phyloP scores from a whole-genome alignment of 2,797 vertebrate genomes.

The Danio tinwini region DNA sequence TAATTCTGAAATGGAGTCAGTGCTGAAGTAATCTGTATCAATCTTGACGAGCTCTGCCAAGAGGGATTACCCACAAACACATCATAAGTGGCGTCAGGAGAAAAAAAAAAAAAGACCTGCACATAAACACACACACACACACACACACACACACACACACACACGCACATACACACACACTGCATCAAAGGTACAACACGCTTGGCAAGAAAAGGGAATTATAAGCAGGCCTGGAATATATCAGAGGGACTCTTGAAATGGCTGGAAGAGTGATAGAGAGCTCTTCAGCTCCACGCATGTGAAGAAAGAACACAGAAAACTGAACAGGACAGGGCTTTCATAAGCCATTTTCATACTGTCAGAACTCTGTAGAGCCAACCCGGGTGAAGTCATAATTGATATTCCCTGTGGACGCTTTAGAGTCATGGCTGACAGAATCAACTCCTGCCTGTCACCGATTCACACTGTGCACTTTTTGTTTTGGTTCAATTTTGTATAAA shows the following conservation, averaged over 20 bases:
- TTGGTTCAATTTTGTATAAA: background rate
- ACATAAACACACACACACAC: constrained; percentile 36
- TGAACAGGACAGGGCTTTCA: constrained; percentile 38
- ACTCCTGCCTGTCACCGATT: background rate
- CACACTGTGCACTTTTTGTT: background rate
- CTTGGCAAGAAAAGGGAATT: constrained; percentile 39
- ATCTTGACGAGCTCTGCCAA: constrained; percentile 35
- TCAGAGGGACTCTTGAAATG: constrained; percentile 33
- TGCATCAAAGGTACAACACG: constrained; percentile 41
- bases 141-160: constrained; percentile 24
- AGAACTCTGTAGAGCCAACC: constrained; percentile 7
- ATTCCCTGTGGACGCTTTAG: background rate
- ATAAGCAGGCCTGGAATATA: constrained; percentile 38
- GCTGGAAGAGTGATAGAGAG: constrained; percentile 28
- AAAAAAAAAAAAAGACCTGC: background rate
- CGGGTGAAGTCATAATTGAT: constrained; percentile 41
- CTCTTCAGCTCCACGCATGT: constrained; percentile 18
- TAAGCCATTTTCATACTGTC: constrained; percentile 36
- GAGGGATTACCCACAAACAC: constrained; percentile 37
- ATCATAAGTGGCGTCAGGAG: constrained; percentile 36
- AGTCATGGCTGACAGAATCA: background rate
- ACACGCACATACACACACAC: constrained; percentile 25
- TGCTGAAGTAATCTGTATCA: constrained; percentile 31
- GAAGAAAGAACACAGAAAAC: constrained; percentile 36
- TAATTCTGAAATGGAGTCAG: constrained; percentile 2